These are phyloP conservation scores for Hydrozoanthus gracilis DNA, from an alignment of 92 coral and sea anemone species.

Conservation along the genomic window DNA sequence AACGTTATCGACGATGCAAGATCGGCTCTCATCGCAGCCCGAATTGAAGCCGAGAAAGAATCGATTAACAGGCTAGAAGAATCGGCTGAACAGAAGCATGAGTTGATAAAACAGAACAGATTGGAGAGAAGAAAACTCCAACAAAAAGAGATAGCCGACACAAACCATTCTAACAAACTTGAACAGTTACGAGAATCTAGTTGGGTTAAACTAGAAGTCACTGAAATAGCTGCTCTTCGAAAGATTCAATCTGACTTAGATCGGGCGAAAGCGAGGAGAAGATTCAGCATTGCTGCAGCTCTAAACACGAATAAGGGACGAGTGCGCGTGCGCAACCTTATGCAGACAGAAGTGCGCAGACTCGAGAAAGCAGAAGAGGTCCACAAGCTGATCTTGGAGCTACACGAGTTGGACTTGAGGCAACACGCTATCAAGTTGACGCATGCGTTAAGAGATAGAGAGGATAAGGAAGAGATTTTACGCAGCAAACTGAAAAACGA, in stretches of 20 bases:
- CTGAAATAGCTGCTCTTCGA: constrained; percentile 69
- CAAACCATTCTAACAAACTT: constrained; percentile 12
- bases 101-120: constrained; percentile 68
- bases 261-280: constrained; percentile 82
- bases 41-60: constrained; percentile 75
- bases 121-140: constrained; percentile 53
- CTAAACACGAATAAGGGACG: constrained; percentile 59
- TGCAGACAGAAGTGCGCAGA: constrained; percentile 71
- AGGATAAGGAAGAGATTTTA: constrained; percentile 59
- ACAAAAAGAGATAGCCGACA: background rate
- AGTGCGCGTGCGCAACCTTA: constrained; percentile 68
- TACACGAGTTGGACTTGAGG: constrained; percentile 66
- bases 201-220: constrained; percentile 52
- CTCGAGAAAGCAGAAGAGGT: constrained; percentile 85
- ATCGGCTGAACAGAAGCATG: constrained; percentile 71
- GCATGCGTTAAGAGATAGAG: constrained; percentile 77
- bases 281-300: constrained; percentile 60
- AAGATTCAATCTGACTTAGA: constrained; percentile 84
- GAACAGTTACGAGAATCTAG: constrained; percentile 17
- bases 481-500: constrained; percentile 56
- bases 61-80: constrained; percentile 66
- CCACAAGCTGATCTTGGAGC: constrained; percentile 71
- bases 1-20: constrained; percentile 78
- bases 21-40: constrained; percentile 67
- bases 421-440: constrained; percentile 69